These are phyloP conservation scores for Dromiciops gliroides DNA, from an alignment of 2,113 vertebrate genomes.

Conservation along the genomic window DNA sequence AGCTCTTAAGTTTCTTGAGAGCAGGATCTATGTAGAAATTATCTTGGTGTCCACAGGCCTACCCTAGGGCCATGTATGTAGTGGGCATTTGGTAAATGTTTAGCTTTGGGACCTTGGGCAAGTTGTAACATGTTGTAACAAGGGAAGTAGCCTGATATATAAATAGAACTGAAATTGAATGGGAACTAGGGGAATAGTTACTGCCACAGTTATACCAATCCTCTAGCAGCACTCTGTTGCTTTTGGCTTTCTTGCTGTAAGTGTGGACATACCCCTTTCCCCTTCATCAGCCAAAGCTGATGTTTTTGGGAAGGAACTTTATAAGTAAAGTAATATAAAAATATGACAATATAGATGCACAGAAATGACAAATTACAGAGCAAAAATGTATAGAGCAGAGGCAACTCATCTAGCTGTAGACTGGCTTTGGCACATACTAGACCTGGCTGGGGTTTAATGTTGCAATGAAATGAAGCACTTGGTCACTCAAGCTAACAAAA, in stretches of 20 bases:
- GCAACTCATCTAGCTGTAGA: not conserved
- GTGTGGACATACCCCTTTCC: not conserved
- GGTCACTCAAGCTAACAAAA: not conserved
- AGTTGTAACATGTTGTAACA: not conserved
- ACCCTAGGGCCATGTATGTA: not conserved
- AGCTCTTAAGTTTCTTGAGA: not conserved
- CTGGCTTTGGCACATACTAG: not conserved
- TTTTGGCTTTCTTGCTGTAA: not conserved
- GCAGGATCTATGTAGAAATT: not conserved
- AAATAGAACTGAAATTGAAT: not conserved
- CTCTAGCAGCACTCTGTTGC: not conserved
- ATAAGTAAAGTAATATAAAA: not conserved
- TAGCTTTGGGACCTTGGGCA: not conserved
- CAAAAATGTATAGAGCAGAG: not conserved
- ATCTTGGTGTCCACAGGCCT: not conserved
- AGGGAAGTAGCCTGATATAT: not conserved
- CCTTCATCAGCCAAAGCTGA: not conserved
- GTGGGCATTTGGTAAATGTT: not conserved
- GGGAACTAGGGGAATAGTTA: not conserved
- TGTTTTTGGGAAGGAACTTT: not conserved
- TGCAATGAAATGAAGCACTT: not conserved
- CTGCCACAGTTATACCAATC: not conserved
- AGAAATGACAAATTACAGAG: not conserved
- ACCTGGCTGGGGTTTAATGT: not conserved
- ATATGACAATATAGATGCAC: not conserved